Evolutionary conservation across 2,797 vertebrate species (phyloP).

Genomic region (Enteromius afrohamiltoni): DNA sequence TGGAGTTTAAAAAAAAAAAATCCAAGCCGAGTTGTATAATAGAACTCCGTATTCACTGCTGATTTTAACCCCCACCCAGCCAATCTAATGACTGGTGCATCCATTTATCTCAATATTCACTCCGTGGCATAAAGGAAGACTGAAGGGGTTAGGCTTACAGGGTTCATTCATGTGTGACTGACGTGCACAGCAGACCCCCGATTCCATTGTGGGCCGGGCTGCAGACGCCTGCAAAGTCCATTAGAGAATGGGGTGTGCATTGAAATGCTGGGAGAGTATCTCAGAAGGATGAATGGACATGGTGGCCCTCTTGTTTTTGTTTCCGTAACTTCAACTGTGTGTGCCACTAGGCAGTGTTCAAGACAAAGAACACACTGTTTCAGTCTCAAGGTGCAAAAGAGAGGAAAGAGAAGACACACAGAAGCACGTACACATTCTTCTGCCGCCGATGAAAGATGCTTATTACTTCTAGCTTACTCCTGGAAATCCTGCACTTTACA

Average conservation of each 20-base stretch:
- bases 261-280: slow-evolving; percentile 68
- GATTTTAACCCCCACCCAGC: slow-evolving; percentile 42
- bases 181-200: slow-evolving; percentile 66
- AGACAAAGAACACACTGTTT: slow-evolving; percentile 74
- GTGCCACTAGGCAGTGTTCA: slow-evolving; percentile 53
- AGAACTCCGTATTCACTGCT: slow-evolving; percentile 36
- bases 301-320: slow-evolving; percentile 66
- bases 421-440: slow-evolving; percentile 56
- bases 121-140: slow-evolving; percentile 57
- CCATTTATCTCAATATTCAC: slow-evolving; percentile 60
- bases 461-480: neutral
- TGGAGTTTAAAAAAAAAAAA: neutral
- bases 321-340: slow-evolving; percentile 63
- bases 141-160: slow-evolving; percentile 62
- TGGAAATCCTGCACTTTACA: neutral
- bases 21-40: slow-evolving; percentile 24
- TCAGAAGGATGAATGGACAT: slow-evolving; percentile 63
- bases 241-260: slow-evolving; percentile 69
- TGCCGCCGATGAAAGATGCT: neutral
- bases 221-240: slow-evolving; percentile 65
- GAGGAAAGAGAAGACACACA: slow-evolving; percentile 59
- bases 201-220: slow-evolving; percentile 66
- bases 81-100: slow-evolving; percentile 53
- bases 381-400: slow-evolving; percentile 64
- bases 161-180: slow-evolving; percentile 68